Percentiles rank a stretch among this genome's conserved stretches.
Evolutionary conservation across 2,888 invertebrate species (phyloP).

Genomic region (Diarsia rubi): DNA sequence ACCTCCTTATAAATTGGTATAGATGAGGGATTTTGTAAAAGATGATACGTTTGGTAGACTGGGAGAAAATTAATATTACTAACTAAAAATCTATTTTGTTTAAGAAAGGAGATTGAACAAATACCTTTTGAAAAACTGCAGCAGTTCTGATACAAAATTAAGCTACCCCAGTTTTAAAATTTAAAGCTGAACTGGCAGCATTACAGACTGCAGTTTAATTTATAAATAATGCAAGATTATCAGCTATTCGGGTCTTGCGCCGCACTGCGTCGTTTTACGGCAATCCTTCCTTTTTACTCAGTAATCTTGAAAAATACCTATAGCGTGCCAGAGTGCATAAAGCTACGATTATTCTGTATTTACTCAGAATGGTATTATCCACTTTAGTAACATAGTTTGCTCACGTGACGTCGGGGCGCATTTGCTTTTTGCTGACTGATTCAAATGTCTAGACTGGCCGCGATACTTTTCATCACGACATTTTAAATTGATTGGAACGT

Average conservation of each 20-base stretch:
- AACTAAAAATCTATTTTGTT: neutral
- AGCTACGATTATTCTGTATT: constrained; percentile 49
- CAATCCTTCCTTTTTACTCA: constrained; percentile 25
- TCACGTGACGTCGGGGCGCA: constrained; percentile 33
- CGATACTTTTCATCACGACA: constrained; percentile 34
- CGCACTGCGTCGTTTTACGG: constrained; percentile 44
- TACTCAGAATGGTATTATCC: constrained; percentile 40
- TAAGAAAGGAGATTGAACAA: neutral
- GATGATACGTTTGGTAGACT: neutral
- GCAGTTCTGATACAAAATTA: neutral
- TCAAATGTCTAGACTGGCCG: constrained; percentile 51
- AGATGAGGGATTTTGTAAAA: neutral
- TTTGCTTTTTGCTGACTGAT: constrained; percentile 39
- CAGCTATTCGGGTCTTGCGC: constrained; percentile 32
- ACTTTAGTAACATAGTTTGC: constrained; percentile 45
- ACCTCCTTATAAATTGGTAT: no score
- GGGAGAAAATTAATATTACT: neutral
- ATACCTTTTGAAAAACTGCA: neutral
- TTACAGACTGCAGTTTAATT: constrained; percentile 12
- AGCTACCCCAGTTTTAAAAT: neutral
- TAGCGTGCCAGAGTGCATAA: constrained; percentile 42
- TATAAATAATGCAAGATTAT: constrained; percentile 27
- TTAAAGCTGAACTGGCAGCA: neutral
- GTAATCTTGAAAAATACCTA: constrained; percentile 34
- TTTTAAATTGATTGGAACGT: constrained; percentile 53